Conservation (phyloP, 2,797 vertebrate genomes). For the Lycodopsis pacificus region DNA sequence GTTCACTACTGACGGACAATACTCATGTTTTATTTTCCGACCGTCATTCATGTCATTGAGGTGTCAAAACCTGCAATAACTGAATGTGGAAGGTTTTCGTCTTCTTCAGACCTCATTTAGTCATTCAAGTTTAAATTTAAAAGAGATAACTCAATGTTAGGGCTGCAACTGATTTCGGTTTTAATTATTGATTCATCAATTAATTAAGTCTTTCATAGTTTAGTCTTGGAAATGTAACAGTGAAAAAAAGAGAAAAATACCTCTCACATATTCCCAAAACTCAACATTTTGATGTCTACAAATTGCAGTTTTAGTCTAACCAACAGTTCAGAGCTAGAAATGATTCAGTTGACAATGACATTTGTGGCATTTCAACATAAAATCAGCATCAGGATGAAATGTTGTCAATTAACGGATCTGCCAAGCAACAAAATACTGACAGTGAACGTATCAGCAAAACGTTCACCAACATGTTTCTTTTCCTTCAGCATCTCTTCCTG, state of each 20-base stretch:
- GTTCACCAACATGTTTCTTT: neutral
- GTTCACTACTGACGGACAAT: neutral
- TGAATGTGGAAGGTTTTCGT: neutral
- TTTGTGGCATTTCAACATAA: neutral
- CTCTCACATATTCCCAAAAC: neutral
- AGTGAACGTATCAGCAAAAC: neutral
- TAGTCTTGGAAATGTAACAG: too few species aligned
- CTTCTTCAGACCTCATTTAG: neutral
- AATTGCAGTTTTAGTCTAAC: neutral
- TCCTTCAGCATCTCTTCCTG: neutral
- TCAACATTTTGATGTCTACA: neutral
- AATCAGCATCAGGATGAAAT: neutral
- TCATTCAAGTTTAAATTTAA: neutral
- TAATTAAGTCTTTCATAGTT: neutral
- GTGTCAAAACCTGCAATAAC: neutral
- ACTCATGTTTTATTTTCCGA: neutral
- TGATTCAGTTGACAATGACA: neutral
- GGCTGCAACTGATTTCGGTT: neutral
- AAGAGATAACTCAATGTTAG: neutral
- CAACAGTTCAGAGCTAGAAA: neutral
- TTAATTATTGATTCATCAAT: neutral
- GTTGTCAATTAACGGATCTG: neutral
- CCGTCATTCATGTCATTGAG: neutral
- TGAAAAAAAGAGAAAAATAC: neutral
- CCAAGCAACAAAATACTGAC: neutral